phyloP scores from a whole-genome alignment of 2,113 vertebrate genomes.

The Pimephales promelas region DNA sequence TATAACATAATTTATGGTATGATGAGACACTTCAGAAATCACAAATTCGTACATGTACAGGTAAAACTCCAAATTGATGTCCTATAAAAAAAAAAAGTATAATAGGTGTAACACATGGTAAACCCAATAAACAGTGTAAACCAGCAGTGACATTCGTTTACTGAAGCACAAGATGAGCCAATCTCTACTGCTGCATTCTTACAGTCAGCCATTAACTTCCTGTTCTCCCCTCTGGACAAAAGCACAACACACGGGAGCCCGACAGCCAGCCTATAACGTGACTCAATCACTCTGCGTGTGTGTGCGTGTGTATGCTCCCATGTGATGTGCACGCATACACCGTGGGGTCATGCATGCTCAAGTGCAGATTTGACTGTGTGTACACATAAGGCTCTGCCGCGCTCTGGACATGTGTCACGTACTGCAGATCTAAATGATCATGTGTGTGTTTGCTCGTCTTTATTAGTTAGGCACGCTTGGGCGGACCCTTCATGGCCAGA shows the following conservation, averaged over 20 bases:
- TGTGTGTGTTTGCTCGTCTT: constrained; percentile 52
- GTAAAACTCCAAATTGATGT: neutral
- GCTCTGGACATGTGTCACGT: constrained; percentile 53
- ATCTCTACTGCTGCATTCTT: constrained; percentile 41
- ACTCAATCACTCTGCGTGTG: neutral
- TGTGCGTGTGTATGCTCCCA: constrained; percentile 2
- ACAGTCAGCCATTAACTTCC: constrained; percentile 48
- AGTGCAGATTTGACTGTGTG: constrained; percentile 48
- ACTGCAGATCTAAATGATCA: constrained; percentile 56
- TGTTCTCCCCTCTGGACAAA: constrained; percentile 47
- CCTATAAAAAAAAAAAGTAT: neutral
- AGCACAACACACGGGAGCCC: constrained; percentile 43
- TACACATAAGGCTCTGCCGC: constrained; percentile 38
- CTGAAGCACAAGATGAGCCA: constrained; percentile 29
- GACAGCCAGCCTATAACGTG: neutral
- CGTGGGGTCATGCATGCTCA: constrained; percentile 45
- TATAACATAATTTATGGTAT: neutral
- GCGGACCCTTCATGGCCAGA: constrained; percentile 43
- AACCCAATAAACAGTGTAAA: neutral
- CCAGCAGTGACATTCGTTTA: constrained; percentile 25
- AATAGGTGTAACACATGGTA: neutral
- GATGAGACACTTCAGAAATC: neutral
- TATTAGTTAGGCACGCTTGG: constrained; percentile 55
- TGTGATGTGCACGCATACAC: constrained; percentile 14
- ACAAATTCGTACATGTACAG: neutral